A percentile compares a stretch with the other conserved stretches of the same genome.
phyloP scores from a whole-genome alignment of 2,888 invertebrate species.

The Lasioglossum oenotherae region DNA sequence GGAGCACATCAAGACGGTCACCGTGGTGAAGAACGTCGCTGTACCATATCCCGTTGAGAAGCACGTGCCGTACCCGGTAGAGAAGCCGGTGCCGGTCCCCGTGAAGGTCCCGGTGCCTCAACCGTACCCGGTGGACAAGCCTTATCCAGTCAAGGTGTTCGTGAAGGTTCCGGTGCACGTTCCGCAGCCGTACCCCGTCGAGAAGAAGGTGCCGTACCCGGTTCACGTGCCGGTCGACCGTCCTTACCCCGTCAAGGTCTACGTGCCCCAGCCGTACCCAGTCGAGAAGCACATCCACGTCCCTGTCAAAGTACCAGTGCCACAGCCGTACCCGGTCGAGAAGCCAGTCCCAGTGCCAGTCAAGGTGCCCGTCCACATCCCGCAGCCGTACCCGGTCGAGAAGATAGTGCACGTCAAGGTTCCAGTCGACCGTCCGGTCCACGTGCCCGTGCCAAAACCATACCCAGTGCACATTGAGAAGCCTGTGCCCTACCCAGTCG shows the following conservation, averaged over 20 bases:
- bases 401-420: constrained; percentile 84
- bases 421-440: constrained; percentile 87
- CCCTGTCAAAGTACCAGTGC: constrained; percentile 90
- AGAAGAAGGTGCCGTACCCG: constrained; percentile 91
- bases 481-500: constrained; percentile 89
- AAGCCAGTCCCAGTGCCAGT: constrained; percentile 86
- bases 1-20: constrained; percentile 88
- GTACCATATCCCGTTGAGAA: constrained; percentile 81
- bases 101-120: constrained; percentile 88
- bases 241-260: constrained; percentile 92
- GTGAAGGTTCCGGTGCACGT: constrained; percentile 92
- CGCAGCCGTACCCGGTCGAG: constrained; percentile 85
- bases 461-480: constrained; percentile 88
- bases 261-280: constrained; percentile 92
- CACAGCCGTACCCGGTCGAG: constrained; percentile 90
- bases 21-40: constrained; percentile 88
- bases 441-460: constrained; percentile 88
- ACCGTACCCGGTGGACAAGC: constrained; percentile 89
- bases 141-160: constrained; percentile 91
- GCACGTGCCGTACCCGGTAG: constrained; percentile 88
- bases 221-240: constrained; percentile 90
- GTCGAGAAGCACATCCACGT: constrained; percentile 91
- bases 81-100: constrained; percentile 88
- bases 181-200: constrained; percentile 91
- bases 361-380: constrained; percentile 86